Evolutionary conservation across 2,113 vertebrate species (phyloP).

Genomic region (Triplophysa dalaica): DNA sequence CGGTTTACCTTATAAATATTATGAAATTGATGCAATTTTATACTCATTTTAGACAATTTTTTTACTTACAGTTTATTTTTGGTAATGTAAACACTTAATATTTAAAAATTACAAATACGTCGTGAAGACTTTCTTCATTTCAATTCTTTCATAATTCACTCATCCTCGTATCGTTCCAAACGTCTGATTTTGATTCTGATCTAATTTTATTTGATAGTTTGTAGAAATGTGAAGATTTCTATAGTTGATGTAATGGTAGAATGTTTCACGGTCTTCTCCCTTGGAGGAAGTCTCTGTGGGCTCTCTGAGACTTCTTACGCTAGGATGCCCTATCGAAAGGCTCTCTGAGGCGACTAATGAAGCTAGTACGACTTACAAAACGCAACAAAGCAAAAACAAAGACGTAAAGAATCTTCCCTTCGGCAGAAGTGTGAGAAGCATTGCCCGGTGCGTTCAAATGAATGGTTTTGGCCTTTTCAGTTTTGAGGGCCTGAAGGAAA

Average conservation of each 20-base stretch:
- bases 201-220: too few relatives aligned
- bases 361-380: constrained; percentile 9
- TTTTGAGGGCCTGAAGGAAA: constrained; percentile 9
- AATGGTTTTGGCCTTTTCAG: constrained; percentile 26
- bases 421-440: constrained; percentile 13
- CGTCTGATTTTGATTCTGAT: too few relatives aligned
- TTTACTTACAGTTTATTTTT: too few relatives aligned
- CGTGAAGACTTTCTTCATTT: too few relatives aligned
- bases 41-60: too few relatives aligned
- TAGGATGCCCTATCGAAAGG: constrained; percentile 27
- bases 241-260: neutral
- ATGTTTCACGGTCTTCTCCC: neutral
- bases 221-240: too few relatives aligned
- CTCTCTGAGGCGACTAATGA: constrained; percentile 37
- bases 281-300: constrained; percentile 21
- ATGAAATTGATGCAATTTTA: too few relatives aligned
- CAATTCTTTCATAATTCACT: too few relatives aligned
- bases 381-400: constrained; percentile 27
- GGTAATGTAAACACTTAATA: too few relatives aligned
- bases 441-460: neutral
- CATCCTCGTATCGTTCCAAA: too few relatives aligned
- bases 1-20: too few relatives aligned
- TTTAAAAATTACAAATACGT: too few relatives aligned
- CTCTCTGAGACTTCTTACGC: constrained; percentile 10
- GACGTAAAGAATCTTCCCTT: constrained; percentile 5